A percentile compares a stretch with the other conserved stretches of the same genome.
These are phyloP conservation scores for Prunella himalayana DNA, from an alignment of 2,113 vertebrate species.

Conservation along the genomic window DNA sequence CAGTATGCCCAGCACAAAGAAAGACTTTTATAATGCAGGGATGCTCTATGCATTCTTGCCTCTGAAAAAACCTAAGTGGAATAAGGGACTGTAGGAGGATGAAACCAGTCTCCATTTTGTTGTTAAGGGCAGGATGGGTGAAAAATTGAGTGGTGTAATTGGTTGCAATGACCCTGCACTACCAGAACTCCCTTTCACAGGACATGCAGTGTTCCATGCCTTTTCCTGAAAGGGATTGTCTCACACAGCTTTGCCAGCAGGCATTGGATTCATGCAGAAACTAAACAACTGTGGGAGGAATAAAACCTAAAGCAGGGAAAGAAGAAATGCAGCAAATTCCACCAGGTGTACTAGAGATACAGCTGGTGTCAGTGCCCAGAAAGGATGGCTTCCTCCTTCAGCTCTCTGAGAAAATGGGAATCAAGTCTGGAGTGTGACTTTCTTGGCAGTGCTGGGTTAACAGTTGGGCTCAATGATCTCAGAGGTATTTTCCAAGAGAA, in stretches of 20 bases:
- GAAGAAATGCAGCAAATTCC: not conserved
- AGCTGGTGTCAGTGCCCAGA: not conserved
- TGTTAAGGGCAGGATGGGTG: not conserved
- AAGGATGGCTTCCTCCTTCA: not conserved
- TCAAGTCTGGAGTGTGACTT: not conserved
- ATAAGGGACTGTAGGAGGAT: not conserved
- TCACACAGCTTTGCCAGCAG: not conserved
- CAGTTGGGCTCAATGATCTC: not conserved
- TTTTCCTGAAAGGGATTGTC: not conserved
- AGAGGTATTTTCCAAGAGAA: not conserved
- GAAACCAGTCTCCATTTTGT: not conserved
- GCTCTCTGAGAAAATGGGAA: not conserved
- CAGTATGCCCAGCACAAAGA: not conserved
- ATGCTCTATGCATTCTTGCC: not conserved
- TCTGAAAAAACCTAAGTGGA: not conserved
- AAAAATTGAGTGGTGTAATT: not conserved
- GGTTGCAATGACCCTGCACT: not conserved
- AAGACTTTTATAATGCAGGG: not conserved
- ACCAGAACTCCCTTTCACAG: not conserved
- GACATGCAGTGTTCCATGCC: not conserved
- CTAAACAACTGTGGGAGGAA: not conserved
- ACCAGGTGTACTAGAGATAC: not conserved
- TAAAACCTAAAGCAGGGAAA: not conserved
- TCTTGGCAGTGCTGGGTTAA: not conserved
- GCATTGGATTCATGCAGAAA: not conserved